Evolutionary conservation across 2,113 vertebrate species (phyloP), one percentile per base, ranked within the genome.

Genomic region (Benitochromis conjunctus): DNA sequence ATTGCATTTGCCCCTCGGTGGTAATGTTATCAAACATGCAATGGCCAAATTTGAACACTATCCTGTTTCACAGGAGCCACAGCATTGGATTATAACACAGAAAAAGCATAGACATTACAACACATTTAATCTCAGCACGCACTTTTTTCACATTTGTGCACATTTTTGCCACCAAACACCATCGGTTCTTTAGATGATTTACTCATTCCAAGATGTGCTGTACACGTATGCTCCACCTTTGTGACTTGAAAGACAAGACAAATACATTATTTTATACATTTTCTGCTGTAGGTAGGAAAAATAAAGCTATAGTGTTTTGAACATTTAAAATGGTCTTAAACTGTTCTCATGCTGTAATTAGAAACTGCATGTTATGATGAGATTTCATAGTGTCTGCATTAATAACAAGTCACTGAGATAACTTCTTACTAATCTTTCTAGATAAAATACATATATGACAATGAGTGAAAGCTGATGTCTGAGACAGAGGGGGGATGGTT

Each of bases 401-500:
- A 97, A 96, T 98, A 87, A 96, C 96, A 81, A 96, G 11, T 97
- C 58, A 96, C 96, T 95, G 96, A 97, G 85, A 31, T 97, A 86
- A 97, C 95, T 2, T 95, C 95, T 18, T 97, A 96, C 57, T 95
- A 94, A 1, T 85, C 97, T 90, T 96, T 97, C 0, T 95, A 97
- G 92, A 96, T 95, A 4, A 74, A 74, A 51, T 48, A 74, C 43
- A 90, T 97, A 77, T 97, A 96, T 97, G 84, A 97, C 97, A 3
- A 97, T 97, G 26, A 98, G 96, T 86, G 86, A 98, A 97, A 88
- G 60, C 24, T 96, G 97, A 94, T 98, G 96, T 97, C 88, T 66
- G 60, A 96, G 96, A 87, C 96, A 71, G 84, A 88, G 6, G 57
- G 64, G 64, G 38, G 19, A 53, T 48, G 58, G 29, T 41, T 86